A percentile compares a stretch with the other conserved stretches of the same genome.
Conservation (phyloP, 2,113 vertebrate species). For the Calyptomena viridis region DNA sequence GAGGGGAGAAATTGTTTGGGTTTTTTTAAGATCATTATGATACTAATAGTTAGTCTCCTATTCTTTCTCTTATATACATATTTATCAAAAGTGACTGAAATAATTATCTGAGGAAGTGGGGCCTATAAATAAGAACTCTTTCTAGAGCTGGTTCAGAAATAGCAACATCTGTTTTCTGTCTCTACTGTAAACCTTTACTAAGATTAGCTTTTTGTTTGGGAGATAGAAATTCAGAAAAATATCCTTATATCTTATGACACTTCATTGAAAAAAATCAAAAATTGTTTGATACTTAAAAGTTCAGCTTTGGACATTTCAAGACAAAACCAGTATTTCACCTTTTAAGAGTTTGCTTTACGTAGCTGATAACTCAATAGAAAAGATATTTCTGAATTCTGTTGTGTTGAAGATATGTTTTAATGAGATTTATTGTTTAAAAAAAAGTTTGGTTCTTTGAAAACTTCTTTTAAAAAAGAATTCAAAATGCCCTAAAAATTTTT, state of each 20-base stretch:
- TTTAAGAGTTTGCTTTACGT: neutral
- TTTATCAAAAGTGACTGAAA: neutral
- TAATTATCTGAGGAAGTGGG: neutral
- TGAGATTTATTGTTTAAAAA: neutral
- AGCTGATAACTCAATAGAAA: neutral
- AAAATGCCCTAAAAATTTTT: neutral
- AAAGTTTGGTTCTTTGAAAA: neutral
- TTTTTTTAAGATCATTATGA: neutral
- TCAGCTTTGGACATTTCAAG: neutral
- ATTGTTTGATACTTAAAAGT: neutral
- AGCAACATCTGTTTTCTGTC: neutral
- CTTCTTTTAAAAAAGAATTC: neutral
- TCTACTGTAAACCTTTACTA: neutral
- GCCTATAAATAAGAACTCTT: neutral
- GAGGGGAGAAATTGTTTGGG: fast-evolving
- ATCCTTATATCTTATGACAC: fast-evolving
- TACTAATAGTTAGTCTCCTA: neutral
- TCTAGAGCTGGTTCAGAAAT: neutral
- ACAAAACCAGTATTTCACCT: neutral
- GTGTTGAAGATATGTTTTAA: neutral
- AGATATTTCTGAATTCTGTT: neutral
- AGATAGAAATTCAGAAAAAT: neutral
- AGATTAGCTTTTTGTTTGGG: neutral
- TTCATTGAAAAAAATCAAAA: neutral
- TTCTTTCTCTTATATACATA: neutral